These are phyloP conservation scores for Catocala nupta DNA, from an alignment of 2,888 invertebrate genomes.

Conservation along the genomic window DNA sequence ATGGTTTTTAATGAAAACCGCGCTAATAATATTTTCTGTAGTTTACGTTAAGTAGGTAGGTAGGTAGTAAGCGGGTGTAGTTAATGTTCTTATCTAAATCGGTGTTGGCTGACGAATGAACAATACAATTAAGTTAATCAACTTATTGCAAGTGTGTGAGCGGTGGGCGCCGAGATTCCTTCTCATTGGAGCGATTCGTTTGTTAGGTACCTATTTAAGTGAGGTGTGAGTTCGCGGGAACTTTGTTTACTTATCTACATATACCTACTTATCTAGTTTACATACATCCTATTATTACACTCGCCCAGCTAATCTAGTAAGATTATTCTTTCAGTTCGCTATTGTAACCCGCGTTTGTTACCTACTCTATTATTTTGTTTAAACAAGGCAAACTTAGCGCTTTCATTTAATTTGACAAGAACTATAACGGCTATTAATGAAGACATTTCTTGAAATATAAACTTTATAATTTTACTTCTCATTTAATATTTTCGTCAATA, in stretches of 20 bases:
- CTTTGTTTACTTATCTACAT: not conserved
- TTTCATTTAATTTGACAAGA: no score
- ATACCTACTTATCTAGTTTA: not conserved
- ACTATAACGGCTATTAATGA: no score
- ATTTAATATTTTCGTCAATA: no score
- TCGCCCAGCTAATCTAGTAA: no score
- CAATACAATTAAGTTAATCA: constrained; percentile 26
- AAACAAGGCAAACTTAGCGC: no score
- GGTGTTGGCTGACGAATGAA: constrained; percentile 20
- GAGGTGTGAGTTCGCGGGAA: constrained; percentile 1
- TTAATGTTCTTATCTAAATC: constrained; percentile 11
- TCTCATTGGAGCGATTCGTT: constrained; percentile 2
- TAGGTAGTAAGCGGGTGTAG: not conserved
- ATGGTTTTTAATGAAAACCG: not conserved
- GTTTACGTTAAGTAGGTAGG: no score
- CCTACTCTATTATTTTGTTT: no score
- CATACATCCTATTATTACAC: not conserved
- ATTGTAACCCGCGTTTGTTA: no score
- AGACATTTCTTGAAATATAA: no score
- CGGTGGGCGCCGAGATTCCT: not conserved
- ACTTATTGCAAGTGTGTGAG: not conserved
- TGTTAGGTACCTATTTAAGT: constrained; percentile 3
- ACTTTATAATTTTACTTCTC: no score
- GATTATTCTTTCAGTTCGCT: no score
- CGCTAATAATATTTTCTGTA: not conserved